Percentiles rank a stretch among this genome's conserved stretches.
These are phyloP conservation scores for Girardinichthys multiradiatus DNA, from an alignment of 2,113 vertebrate species.

Conservation along the genomic window DNA sequence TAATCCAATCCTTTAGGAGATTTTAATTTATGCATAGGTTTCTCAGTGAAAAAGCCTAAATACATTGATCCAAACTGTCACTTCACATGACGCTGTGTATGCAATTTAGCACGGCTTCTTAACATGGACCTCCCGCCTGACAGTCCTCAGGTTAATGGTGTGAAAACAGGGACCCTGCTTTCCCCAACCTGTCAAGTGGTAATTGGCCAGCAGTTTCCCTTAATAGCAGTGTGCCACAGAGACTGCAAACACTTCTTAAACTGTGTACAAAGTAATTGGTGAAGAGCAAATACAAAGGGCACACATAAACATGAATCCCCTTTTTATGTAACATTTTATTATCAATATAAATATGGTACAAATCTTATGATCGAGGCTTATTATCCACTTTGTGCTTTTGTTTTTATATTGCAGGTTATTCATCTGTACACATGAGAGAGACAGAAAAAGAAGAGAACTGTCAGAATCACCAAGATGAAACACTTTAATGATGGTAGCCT, in stretches of 20 bases:
- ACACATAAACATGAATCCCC: conserved; percentile 28
- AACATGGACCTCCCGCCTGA: conserved; percentile 64
- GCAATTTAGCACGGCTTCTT: conserved; percentile 68
- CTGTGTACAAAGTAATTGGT: conserved; percentile 74
- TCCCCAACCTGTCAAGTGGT: conserved; percentile 75
- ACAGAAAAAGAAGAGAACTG: conserved; percentile 52
- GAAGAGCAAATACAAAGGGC: conserved; percentile 37
- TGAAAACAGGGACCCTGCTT: conserved; percentile 76
- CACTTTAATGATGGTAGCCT: conserved; percentile 70
- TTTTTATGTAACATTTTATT: conserved; percentile 9
- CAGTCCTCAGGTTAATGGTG: conserved; percentile 76
- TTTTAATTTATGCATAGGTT: conserved; percentile 40
- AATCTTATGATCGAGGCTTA: background rate
- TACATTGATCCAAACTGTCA: conserved; percentile 35
- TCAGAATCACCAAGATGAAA: conserved; percentile 71
- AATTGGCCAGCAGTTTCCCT: conserved; percentile 76
- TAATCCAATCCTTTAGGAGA: conserved; percentile 10
- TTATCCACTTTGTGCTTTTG: conserved; percentile 28
- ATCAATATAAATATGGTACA: background rate
- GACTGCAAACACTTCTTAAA: conserved; percentile 68
- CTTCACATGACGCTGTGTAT: conserved; percentile 52
- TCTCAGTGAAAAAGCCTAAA: conserved; percentile 37
- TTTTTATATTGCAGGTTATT: conserved; percentile 67
- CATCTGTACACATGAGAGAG: conserved; percentile 58
- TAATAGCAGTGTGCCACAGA: conserved; percentile 74